Evolutionary conservation across 2,113 vertebrate species (phyloP), one percentile per base, ranked within the genome.

Genomic region (Lota lota): DNA sequence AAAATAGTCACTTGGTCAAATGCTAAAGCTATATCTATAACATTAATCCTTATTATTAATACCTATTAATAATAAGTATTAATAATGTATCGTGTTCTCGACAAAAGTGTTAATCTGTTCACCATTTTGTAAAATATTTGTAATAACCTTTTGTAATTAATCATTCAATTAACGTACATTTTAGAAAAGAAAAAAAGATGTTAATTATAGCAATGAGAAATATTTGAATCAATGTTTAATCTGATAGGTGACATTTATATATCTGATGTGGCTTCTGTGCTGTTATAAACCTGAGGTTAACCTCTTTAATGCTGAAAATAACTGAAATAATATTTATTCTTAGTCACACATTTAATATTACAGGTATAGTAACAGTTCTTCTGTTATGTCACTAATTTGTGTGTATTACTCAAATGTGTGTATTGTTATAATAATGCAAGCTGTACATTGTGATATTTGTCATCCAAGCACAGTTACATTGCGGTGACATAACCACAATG

Each of bases 241-340:
- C 14, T 17, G 53, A 18, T 18, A 33, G 28, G 51, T 53, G 28
- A 33, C 28, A 33, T 33, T 33, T 33, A 33, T 14, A 53, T 2
- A 53, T 79, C 63, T 72, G 28, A 0, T 5, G 15, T 61, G 33
- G 56, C 22, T 69, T 50, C 68, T 54, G 66, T 33, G 28, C 28
- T 33, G 70, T n/a, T 12, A 36, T 79, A 67, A 81, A 77, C 61
- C 20, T 79, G 66, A 10, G 67, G 70, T 80, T 83, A 76, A 81
- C 71, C 63, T 64, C 62, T 77, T 82, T 68, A n/a, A 71, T 24
- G 68, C 56, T 5, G 21, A 81, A 74, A 79, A 70, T 69, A 64
- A 78, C 73, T 83, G 66, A 73, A 85, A 81, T 82, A 82, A 85
- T 79, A 78, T 82, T 79, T 79, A 58, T 81, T 82, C 7, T 1